phyloP scores from a whole-genome alignment of 2,888 invertebrate species.

The Thymelicus sylvestris region DNA sequence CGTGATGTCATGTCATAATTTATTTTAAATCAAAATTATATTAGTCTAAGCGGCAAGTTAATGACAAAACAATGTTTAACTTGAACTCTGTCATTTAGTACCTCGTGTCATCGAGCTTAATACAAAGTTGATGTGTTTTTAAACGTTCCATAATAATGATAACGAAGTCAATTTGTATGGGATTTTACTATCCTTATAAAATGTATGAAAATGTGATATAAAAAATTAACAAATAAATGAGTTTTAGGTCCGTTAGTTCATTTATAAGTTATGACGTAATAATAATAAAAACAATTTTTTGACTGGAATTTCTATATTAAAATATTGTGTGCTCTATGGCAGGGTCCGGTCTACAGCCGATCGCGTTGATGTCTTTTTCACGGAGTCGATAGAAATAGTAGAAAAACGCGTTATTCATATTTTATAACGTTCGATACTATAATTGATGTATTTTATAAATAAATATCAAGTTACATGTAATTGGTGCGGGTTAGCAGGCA shows the following conservation, averaged over 20 bases:
- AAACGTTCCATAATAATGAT: background rate
- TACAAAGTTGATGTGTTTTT: conserved; percentile 10
- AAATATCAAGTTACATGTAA: background rate
- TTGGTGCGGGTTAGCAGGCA: background rate
- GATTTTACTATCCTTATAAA: conserved; percentile 27
- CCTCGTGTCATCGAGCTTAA: conserved; percentile 10
- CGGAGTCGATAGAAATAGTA: conserved; percentile 23
- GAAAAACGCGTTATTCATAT: background rate
- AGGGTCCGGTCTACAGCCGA: conserved; percentile 18
- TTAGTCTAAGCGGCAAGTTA: background rate
- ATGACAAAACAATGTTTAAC: background rate
- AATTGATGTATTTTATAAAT: background rate
- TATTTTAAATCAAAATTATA: background rate
- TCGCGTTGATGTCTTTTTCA: conserved; percentile 54
- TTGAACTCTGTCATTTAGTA: background rate
- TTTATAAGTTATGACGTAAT: background rate
- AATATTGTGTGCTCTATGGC: conserved; percentile 7
- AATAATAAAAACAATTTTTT: background rate
- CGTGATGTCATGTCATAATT: background rate
- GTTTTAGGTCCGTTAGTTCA: too few species aligned
- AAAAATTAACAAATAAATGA: too few species aligned
- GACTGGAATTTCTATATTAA: background rate
- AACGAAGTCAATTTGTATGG: conserved; percentile 8
- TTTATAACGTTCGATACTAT: background rate
- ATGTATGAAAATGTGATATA: background rate